A percentile compares a stretch with the other conserved stretches of the same genome.
Evolutionary conservation across 1,140 invertebrate species (phyloP).

Genomic region (Aphelinus atriplicis): DNA sequence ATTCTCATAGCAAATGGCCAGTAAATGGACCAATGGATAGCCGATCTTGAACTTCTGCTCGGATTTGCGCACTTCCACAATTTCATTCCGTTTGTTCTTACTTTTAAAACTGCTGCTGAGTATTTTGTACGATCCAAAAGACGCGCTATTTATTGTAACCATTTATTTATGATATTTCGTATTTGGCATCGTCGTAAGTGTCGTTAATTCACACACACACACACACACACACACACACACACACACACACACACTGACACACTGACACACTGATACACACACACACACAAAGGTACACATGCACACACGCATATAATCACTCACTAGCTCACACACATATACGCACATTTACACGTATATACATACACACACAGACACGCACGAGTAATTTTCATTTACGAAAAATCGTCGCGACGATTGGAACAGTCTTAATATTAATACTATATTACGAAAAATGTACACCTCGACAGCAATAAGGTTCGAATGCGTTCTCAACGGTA

Average conservation of each 20-base stretch:
- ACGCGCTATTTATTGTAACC: conserved; percentile 34
- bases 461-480: conserved; percentile 39
- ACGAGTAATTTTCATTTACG: conserved; percentile 13
- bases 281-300: not conserved
- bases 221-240: not conserved
- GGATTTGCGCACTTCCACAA: conserved; percentile 34
- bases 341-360: not conserved
- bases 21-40: conserved; percentile 29
- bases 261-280: too few relatives aligned
- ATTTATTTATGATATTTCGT: conserved; percentile 42
- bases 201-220: conserved; percentile 14
- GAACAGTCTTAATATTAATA: conserved; percentile 32
- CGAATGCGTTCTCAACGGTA: conserved; percentile 34
- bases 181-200: conserved; percentile 32
- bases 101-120: conserved; percentile 27
- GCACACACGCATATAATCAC: not conserved
- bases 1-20: conserved; percentile 25
- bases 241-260: not conserved
- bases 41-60: conserved; percentile 35
- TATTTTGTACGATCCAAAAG: conserved; percentile 37
- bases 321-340: not conserved
- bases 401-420: conserved; percentile 30
- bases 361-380: not conserved
- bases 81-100: conserved; percentile 31
- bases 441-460: conserved; percentile 18